Conservation (phyloP, 1,140 invertebrate genomes). For the Pteromalus puparum region DNA sequence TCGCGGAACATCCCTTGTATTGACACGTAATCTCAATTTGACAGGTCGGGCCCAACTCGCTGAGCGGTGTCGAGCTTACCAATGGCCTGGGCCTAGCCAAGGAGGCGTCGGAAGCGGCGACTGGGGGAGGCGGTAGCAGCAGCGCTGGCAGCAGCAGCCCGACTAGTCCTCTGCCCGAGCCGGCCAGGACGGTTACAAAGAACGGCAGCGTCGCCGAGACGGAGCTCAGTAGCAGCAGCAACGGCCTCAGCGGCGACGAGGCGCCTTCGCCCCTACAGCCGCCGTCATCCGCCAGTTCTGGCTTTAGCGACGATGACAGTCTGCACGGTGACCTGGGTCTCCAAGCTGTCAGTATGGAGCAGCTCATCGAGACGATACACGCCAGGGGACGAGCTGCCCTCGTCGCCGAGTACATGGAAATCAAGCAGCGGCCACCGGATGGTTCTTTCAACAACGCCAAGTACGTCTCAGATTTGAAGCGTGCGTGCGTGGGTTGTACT, state of each 20-base stretch:
- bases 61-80: background rate
- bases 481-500: background rate
- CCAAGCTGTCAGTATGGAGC: constrained; percentile 81
- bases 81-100: background rate
- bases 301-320: constrained; percentile 92
- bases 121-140: constrained; percentile 50
- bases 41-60: background rate
- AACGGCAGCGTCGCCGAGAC: constrained; percentile 14
- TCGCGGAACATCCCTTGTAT: background rate
- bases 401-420: constrained; percentile 88
- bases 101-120: background rate
- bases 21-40: background rate
- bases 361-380: constrained; percentile 87
- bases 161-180: background rate
- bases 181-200: background rate
- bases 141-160: constrained; percentile 60
- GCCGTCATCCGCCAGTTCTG: constrained; percentile 86
- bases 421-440: constrained; percentile 87
- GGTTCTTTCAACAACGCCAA: constrained; percentile 89
- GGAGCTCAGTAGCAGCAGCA: constrained; percentile 26
- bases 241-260: constrained; percentile 56
- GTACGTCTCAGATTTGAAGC: constrained; percentile 59
- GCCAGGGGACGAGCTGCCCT: constrained; percentile 86
- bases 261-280: constrained; percentile 81
- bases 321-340: constrained; percentile 81